Conservation (phyloP, 2,113 vertebrate species). For the Lontra canadensis region DNA sequence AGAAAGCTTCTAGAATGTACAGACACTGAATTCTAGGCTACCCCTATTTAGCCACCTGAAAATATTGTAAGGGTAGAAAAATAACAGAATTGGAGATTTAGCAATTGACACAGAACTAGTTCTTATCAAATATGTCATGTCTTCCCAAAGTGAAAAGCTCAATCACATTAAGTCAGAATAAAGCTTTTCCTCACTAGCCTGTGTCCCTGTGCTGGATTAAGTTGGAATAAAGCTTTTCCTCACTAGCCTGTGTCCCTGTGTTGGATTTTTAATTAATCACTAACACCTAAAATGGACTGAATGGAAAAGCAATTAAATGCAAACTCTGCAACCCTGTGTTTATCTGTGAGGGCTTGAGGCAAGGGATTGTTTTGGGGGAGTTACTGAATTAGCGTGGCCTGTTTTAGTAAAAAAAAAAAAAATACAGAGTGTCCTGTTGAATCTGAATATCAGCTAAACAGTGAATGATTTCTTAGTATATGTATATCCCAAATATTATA, state of each 20-base stretch:
- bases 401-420: not conserved
- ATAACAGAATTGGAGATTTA: not conserved
- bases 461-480: not conserved
- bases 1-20: not conserved
- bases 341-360: not conserved
- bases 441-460: constrained; percentile 1
- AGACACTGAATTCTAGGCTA: not conserved
- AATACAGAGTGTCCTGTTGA: not conserved
- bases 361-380: not conserved
- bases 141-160: not conserved
- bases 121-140: not conserved
- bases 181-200: not conserved
- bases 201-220: not conserved
- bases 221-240: not conserved
- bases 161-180: not conserved
- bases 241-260: not conserved
- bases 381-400: not conserved
- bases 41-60: not conserved
- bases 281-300: constrained; percentile 2
- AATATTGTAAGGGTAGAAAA: not conserved
- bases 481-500: not conserved
- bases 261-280: not conserved
- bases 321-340: not conserved
- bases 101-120: not conserved
- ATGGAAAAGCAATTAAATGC: constrained; percentile 4